Conservation (phyloP, 2,888 invertebrate species). For the Drosophila formosana region DNA sequence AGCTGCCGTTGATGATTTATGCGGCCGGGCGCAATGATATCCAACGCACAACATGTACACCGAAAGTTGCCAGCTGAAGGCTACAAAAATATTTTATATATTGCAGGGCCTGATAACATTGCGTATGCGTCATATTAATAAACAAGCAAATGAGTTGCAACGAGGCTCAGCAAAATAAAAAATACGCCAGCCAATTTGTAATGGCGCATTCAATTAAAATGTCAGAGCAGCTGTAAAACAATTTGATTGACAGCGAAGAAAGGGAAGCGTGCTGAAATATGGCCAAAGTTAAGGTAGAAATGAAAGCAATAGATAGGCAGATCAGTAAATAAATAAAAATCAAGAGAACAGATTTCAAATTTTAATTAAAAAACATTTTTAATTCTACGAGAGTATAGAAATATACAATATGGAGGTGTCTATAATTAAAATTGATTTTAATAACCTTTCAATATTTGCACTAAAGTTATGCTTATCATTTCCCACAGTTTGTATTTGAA, state of each 20-base stretch:
- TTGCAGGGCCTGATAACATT: constrained; percentile 31
- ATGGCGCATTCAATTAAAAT: constrained; percentile 52
- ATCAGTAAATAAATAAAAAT: background rate
- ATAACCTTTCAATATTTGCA: no score
- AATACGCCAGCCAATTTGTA: constrained; percentile 37
- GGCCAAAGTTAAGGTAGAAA: background rate
- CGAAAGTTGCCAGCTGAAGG: constrained; percentile 31
- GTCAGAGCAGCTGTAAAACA: constrained; percentile 35
- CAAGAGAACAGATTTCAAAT: background rate
- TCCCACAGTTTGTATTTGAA: no score
- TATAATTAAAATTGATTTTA: no score
- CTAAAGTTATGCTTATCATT: no score
- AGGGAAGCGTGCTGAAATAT: background rate
- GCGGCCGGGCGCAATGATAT: constrained; percentile 54
- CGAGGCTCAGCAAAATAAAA: constrained; percentile 19
- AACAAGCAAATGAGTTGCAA: constrained; percentile 23
- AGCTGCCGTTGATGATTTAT: constrained; percentile 68
- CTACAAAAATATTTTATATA: constrained; percentile 34
- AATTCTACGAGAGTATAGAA: no score
- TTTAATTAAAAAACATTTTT: no score
- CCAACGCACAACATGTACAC: constrained; percentile 38
- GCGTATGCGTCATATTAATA: constrained; percentile 53
- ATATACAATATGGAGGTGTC: no score
- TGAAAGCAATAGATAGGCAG: background rate
- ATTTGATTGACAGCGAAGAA: constrained; percentile 23